Evolutionary conservation across 1,140 invertebrate genomes (phyloP), one percentile per base, ranked within the genome.

Genomic region (Piezodorus guildinii): DNA sequence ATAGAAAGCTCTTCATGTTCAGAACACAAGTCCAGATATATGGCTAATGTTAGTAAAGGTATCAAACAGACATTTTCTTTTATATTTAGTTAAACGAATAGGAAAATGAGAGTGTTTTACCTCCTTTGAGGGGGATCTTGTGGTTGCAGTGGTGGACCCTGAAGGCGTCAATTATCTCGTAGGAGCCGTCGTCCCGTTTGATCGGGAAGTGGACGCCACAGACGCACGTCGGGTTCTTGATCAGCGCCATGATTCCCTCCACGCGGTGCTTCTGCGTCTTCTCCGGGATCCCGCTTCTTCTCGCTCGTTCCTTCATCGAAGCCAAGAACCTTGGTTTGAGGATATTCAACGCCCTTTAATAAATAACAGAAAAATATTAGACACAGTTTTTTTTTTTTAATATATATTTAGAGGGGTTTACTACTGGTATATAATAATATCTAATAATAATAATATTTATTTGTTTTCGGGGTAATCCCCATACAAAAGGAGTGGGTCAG

Each of bases 71-170:
- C n/a, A n/a, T n/a, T n/a, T n/a, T n/a, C n/a, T n/a, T n/a, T n/a
- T n/a, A n/a, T n/a, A n/a, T n/a, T n/a, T n/a, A n/a, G n/a, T n/a
- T n/a, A n/a, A n/a, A n/a, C n/a, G n/a, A n/a, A n/a, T n/a, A n/a
- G n/a, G 4, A 16, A 3, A 46, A 16, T 46, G 15, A 16, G 3
- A 15, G 2, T 17, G 9, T 58, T 27, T 39, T 52, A 65, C 88
- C 90, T 78, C 90, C 90, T 79, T 92, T 92, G 63, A 84, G 83
- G 2, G 90, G 90, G 46, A 85, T 78, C 58, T 86, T 79, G 71
- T 94, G 90, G 16, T 86, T 83, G 68, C 86, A 87, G 74, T 95
- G 90, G 72, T 93, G 90, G 0, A 87, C 85, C 56, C 91, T 75
- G 77, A 88, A 94, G 0, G 84, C 90, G 39, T 84, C 81, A 25